Conservation (phyloP, 1,140 invertebrate species). For the Semibalanus balanoides region DNA sequence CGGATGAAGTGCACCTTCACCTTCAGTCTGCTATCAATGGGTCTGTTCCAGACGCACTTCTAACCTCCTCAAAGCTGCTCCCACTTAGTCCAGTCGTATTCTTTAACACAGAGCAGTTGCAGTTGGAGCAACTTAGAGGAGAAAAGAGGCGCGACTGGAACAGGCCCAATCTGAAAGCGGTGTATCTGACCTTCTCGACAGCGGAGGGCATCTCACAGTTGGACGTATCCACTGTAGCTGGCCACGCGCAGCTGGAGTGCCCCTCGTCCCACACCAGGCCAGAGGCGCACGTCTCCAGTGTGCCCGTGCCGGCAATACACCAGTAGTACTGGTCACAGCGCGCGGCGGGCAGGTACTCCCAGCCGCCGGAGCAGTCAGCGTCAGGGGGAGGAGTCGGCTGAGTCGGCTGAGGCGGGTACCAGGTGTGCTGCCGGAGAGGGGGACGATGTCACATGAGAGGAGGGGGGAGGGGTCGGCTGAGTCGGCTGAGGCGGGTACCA, state of each 20-base stretch:
- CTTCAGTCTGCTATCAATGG: too few relatives aligned
- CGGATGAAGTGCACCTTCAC: too few relatives aligned
- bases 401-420: conserved; percentile 11
- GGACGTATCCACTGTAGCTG: conserved; percentile 18
- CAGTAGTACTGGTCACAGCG: conserved; percentile 27
- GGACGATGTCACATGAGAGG: conserved; percentile 6
- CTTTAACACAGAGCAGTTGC: too few relatives aligned
- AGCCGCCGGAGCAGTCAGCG: conserved; percentile 16
- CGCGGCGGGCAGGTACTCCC: conserved; percentile 16
- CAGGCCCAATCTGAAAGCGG: too few relatives aligned
- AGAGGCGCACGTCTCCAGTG: conserved; percentile 22
- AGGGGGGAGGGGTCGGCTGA: conserved; percentile 11
- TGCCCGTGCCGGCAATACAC: conserved; percentile 24
- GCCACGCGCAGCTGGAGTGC: conserved; percentile 20
- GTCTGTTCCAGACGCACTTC: too few relatives aligned
- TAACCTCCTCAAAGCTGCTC: too few relatives aligned
- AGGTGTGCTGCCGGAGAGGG: not conserved
- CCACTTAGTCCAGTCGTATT: too few relatives aligned
- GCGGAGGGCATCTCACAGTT: conserved; percentile 13
- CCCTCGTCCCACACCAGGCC: conserved; percentile 23
- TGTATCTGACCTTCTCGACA: too few relatives aligned
- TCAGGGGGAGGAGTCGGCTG: conserved; percentile 12
- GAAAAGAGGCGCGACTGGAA: too few relatives aligned
- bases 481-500: conserved; percentile 11
- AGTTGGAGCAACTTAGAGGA: too few relatives aligned